Base-by-base conservation (phyloP, 2,797 vertebrate genomes). In the Morus bassanus region DNA sequence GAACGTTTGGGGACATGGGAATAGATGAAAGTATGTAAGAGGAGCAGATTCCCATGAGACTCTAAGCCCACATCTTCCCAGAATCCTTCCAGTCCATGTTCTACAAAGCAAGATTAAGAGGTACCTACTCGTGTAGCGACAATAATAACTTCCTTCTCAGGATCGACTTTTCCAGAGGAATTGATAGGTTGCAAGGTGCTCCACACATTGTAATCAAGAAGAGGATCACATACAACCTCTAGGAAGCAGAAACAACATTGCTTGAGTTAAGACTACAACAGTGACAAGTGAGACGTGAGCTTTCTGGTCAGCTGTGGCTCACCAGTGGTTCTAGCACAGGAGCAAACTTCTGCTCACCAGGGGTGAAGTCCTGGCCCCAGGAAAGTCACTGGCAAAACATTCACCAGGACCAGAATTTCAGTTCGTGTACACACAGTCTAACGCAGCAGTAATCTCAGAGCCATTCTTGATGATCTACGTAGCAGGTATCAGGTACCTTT, bases 151-250 rank as follows among this genome's bases (percentile, higher is more conserved):
- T 93, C 98, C 92, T 99, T 97, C 4, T 83, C 57, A 0, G 98
- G 97, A 3, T 50, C 70, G 13, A 98, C 93, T 27, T 98, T 98
- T 14, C 98, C 98, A 10, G 97, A 98, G 14, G 97, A 96, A 61
- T 97, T 99, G 92, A 99, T 86, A 18, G 99, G 98, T 12, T 91
- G 98, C 50, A 98, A 95, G 7, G 98, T 96, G 84, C 98, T 98
- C 99, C 99, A 99, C 5, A 99, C 98, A 1, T 99, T 99, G 67
- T 78, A 98, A 83, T 99, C 99, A 0, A 98, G 97, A 46, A 99
- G 93, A 0, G 99, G 98, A 64, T 99, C 99, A 54, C 99, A 99
- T 18, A 99, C 98, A 2, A 97, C 93, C 84, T 99, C 99, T 99
- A 79, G 51, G 91, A 39, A 70, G 53, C 25, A 95, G 31, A 72